Evolutionary conservation across 2,113 vertebrate species (phyloP).

Genomic region (Gallinago undulata): DNA sequence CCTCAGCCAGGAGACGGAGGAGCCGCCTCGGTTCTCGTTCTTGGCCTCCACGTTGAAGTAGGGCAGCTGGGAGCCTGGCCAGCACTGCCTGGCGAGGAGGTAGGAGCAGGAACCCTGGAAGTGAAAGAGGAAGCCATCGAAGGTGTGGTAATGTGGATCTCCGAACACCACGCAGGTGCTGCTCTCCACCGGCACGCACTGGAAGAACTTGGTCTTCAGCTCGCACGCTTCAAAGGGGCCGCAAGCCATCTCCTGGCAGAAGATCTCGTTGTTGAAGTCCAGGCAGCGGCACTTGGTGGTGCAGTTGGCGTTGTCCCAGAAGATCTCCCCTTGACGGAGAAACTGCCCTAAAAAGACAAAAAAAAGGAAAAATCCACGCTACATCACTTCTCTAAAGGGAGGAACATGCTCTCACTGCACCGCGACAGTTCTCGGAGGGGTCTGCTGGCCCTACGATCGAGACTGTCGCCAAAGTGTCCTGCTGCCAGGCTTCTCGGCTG

Average conservation of each 20-base stretch:
- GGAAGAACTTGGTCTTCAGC: conserved; percentile 86
- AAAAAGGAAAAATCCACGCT: conserved; percentile 16
- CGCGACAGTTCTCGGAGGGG: fast-evolving
- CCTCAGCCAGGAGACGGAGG: conserved; percentile 92
- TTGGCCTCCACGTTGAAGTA: conserved; percentile 97
- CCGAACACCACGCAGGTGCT: conserved; percentile 97
- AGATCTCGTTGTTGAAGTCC: conserved; percentile 89
- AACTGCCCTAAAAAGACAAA: conserved; percentile 83
- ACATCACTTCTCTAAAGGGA: not conserved
- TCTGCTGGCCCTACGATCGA: not conserved
- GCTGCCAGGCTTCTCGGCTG: not conserved
- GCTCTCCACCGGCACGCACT: conserved; percentile 90
- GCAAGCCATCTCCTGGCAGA: conserved; percentile 87
- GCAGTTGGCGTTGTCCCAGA: conserved; percentile 92
- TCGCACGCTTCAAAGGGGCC: conserved; percentile 92
- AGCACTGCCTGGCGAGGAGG: conserved; percentile 91
- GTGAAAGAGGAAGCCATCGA: conserved; percentile 98
- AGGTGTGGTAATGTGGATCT: conserved; percentile 98
- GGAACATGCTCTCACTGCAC: fast-evolving
- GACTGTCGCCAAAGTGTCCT: not conserved
- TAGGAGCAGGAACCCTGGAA: conserved; percentile 99
- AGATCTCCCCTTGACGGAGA: conserved; percentile 90
- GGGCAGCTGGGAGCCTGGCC: conserved; percentile 86
- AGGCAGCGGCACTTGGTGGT: conserved; percentile 94
- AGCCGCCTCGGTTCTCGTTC: conserved; percentile 91